phyloP scores from a whole-genome alignment of 2,797 vertebrate species.

The Nothura maculosa region DNA sequence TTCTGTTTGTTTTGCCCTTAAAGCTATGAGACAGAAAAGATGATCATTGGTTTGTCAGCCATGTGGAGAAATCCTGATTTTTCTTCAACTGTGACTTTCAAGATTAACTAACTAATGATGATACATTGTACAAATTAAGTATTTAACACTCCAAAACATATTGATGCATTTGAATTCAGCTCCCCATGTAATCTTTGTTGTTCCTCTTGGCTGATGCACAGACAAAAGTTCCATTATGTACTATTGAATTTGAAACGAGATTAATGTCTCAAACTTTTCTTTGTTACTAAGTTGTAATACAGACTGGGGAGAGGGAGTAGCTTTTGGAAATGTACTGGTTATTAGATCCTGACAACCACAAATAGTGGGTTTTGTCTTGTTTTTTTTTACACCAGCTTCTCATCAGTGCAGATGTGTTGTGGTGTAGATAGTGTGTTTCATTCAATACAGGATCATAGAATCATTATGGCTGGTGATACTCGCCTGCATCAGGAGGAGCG shows the following conservation, averaged over 20 bases:
- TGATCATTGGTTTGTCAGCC: neutral
- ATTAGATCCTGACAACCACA: neutral
- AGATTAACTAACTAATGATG: conserved; percentile 40
- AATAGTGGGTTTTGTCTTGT: neutral
- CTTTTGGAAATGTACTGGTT: conserved; percentile 4
- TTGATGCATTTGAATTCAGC: conserved; percentile 28
- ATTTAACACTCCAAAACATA: conserved; percentile 62
- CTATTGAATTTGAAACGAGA: conserved; percentile 51
- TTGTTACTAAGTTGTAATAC: neutral
- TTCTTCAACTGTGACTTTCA: conserved; percentile 22
- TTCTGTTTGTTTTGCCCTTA: neutral
- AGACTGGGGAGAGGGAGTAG: neutral
- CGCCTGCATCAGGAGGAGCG: too few species aligned
- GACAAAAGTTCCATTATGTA: conserved; percentile 49
- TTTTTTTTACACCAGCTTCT: neutral
- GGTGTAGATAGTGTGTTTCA: neutral
- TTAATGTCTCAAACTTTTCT: conserved; percentile 40
- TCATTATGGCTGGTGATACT: too few species aligned
- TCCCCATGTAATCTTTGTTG: conserved; percentile 49
- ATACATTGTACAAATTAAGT: conserved; percentile 46
- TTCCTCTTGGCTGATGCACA: conserved; percentile 57
- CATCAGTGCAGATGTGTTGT: neutral
- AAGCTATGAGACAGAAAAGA: neutral
- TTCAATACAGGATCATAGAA: too few species aligned
- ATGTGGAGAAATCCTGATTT: conserved; percentile 24